Evolutionary conservation across 1,140 invertebrate species (phyloP).

Genomic region (Calliphora vicina): DNA sequence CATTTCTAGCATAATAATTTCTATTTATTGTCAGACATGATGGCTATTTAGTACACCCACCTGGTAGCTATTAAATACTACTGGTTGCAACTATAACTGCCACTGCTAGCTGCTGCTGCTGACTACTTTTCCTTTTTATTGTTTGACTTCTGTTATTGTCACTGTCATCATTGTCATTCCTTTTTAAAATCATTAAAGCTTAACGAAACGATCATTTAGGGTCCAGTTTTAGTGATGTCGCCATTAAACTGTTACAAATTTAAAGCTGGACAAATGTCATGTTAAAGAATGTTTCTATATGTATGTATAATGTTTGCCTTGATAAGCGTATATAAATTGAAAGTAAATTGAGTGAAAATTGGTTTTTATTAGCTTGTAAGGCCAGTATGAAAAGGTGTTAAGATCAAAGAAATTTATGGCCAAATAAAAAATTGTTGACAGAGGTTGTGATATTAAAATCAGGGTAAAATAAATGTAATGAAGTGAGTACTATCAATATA

Average conservation of each 20-base stretch:
- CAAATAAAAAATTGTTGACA: too few relatives aligned
- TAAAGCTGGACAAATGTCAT: constrained; percentile 18
- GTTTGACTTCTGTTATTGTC: background rate
- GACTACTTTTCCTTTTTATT: constrained; percentile 2
- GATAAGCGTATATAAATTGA: constrained; percentile 27
- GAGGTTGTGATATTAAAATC: too few relatives aligned
- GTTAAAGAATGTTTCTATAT: background rate
- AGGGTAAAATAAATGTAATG: too few relatives aligned
- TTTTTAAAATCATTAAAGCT: constrained; percentile 23
- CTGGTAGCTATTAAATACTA: background rate
- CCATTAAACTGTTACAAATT: constrained; percentile 28
- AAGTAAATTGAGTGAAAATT: constrained; percentile 30
- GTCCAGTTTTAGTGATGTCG: background rate
- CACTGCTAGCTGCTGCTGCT: background rate
- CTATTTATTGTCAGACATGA: background rate
- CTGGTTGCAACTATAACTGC: background rate
- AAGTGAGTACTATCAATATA: too few relatives aligned
- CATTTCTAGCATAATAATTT: background rate
- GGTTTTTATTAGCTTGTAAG: background rate
- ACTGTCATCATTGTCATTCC: background rate
- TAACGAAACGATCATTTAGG: constrained; percentile 18
- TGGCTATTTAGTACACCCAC: constrained; percentile 12
- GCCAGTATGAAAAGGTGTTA: background rate
- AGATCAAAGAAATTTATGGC: background rate
- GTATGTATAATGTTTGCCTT: background rate